These are phyloP conservation scores for Pachypsylla venusta DNA, from an alignment of 1,140 invertebrate genomes.

Conservation along the genomic window DNA sequence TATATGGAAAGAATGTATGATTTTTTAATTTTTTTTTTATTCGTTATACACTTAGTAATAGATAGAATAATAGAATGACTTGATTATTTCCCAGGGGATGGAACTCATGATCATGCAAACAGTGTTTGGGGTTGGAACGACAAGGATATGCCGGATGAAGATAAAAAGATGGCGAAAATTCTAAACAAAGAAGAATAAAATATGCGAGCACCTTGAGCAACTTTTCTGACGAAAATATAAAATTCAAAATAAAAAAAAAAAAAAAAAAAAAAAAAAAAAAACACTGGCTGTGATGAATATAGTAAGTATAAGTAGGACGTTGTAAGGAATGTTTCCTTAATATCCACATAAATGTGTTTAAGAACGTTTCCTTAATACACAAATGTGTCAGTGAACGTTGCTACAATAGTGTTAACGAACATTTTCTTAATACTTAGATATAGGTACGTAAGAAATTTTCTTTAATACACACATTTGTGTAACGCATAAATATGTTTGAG, in stretches of 20 bases:
- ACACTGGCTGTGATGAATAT: constrained; percentile 1
- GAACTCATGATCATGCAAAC: background rate
- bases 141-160: constrained; percentile 26
- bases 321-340: background rate
- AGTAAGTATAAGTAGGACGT: background rate
- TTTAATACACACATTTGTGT: no score
- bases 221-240: no score
- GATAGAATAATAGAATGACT: no score
- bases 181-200: constrained; percentile 16
- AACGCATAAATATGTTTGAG: no score
- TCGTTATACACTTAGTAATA: no score
- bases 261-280: background rate
- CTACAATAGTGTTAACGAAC: no score
- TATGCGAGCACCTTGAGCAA: no score
- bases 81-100: constrained; percentile 12
- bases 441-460: no score
- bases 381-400: background rate
- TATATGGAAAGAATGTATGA: no score
- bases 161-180: constrained; percentile 20
- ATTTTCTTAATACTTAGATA: no score
- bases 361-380: background rate
- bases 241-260: background rate
- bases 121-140: constrained; percentile 30
- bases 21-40: no score
- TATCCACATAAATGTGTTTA: background rate